Conservation (phyloP, 2,797 vertebrate genomes). For the Enteromius fasciolatus region DNA sequence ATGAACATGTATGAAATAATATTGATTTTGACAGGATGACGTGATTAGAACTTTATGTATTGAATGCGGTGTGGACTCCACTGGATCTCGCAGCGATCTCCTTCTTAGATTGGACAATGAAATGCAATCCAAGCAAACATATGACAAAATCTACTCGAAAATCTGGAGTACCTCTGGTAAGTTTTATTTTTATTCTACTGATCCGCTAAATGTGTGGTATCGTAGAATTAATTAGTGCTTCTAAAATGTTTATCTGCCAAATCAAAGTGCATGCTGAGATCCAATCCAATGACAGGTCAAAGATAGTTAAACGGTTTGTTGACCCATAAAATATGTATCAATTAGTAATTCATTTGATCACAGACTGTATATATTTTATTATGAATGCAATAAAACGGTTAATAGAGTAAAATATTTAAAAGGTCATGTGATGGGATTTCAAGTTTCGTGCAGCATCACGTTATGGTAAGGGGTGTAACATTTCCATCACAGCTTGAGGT, state of each 20-base stretch:
- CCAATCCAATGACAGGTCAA: background rate
- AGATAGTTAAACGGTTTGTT: background rate
- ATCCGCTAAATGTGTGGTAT: background rate
- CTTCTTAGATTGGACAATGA: background rate
- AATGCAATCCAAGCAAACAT: constrained; percentile 10
- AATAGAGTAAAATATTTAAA: too few relatives aligned
- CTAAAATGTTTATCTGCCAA: background rate
- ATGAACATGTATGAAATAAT: background rate
- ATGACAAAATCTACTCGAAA: constrained; percentile 11
- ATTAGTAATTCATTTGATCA: background rate
- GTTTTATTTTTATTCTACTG: background rate
- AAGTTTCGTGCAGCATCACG: too few relatives aligned
- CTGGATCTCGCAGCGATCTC: constrained; percentile 6
- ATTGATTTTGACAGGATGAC: constrained; percentile 1
- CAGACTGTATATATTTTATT: background rate
- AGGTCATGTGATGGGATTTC: too few relatives aligned
- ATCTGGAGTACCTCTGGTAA: constrained; percentile 12
- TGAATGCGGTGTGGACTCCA: constrained; percentile 3
- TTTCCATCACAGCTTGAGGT: too few relatives aligned
- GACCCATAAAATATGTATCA: background rate
- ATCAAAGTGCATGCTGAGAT: background rate
- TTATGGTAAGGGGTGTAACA: too few relatives aligned
- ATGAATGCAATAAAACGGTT: background rate
- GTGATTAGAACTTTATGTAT: constrained; percentile 12
- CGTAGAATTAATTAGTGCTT: background rate